Percentiles rank a stretch among this genome's conserved stretches.
Conservation (phyloP, 2,888 invertebrate genomes). For the Agrenia bidenticulata region DNA sequence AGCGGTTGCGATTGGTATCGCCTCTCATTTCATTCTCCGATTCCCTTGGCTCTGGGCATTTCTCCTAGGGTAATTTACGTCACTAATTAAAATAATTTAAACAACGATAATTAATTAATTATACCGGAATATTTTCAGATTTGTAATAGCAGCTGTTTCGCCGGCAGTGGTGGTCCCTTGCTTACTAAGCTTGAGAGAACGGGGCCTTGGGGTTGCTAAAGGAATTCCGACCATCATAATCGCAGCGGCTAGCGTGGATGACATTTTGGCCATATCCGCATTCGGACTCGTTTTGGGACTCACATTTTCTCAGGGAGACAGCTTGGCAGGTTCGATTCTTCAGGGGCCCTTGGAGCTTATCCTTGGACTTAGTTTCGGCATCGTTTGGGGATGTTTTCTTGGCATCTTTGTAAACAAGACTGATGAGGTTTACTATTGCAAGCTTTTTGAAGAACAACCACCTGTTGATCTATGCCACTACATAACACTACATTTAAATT, state of each 20-base stretch:
- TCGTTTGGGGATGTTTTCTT: slow-evolving; percentile 31
- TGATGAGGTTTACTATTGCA: neutral
- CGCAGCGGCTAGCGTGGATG: slow-evolving; percentile 66
- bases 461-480: neutral
- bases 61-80: slow-evolving; percentile 58
- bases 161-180: slow-evolving; percentile 74
- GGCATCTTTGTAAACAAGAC: slow-evolving; percentile 25
- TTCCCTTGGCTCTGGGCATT: slow-evolving; percentile 67
- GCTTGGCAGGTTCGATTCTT: slow-evolving; percentile 28
- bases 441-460: too few relatives aligned
- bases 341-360: slow-evolving; percentile 45
- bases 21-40: slow-evolving; percentile 61
- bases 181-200: slow-evolving; percentile 65
- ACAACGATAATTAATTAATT: neutral
- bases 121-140: slow-evolving; percentile 55
- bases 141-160: slow-evolving; percentile 69
- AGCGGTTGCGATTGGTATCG: slow-evolving; percentile 60
- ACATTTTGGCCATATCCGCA: slow-evolving; percentile 71
- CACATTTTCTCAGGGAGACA: slow-evolving; percentile 63
- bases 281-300: slow-evolving; percentile 69
- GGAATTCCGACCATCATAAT: slow-evolving; percentile 74
- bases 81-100: neutral
- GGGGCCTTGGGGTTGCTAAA: slow-evolving; percentile 68
- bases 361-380: slow-evolving; percentile 38
- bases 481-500: neutral